A percentile compares a stretch with the other conserved stretches of the same genome.
These are phyloP conservation scores for Hirtodrosophila trivittata DNA, from an alignment of 2,888 invertebrate genomes.

Conservation along the genomic window DNA sequence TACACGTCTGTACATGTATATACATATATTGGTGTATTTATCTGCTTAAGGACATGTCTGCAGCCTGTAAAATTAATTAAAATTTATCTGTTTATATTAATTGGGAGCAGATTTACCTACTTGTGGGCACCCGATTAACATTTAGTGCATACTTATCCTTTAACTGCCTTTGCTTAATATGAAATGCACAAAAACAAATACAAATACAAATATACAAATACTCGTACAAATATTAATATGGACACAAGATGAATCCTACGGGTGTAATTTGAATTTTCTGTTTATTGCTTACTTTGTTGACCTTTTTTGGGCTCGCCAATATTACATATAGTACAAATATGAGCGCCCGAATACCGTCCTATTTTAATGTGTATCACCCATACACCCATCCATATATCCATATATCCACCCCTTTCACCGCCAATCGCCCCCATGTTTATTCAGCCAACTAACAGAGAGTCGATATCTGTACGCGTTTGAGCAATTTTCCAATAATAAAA, in stretches of 20 bases:
- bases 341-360: constrained; percentile 1
- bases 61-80: constrained; percentile 21
- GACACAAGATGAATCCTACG: constrained; percentile 26
- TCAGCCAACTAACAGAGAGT: constrained; percentile 15
- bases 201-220: constrained; percentile 8
- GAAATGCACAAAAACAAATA: constrained; percentile 14
- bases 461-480: constrained; percentile 47
- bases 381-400: not conserved
- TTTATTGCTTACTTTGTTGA: constrained; percentile 46
- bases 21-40: not conserved
- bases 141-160: constrained; percentile 1
- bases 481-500: constrained; percentile 53
- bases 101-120: constrained; percentile 9
- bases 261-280: constrained; percentile 50
- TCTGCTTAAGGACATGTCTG: not conserved
- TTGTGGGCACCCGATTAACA: constrained; percentile 9
- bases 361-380: constrained; percentile 6
- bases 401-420: not conserved
- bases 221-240: constrained; percentile 3
- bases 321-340: constrained; percentile 20
- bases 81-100: constrained; percentile 22
- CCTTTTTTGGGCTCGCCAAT: constrained; percentile 36
- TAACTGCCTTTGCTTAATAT: constrained; percentile 21
- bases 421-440: not conserved
- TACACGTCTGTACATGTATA: not conserved